A percentile compares a stretch with the other conserved stretches of the same genome.
Conservation (phyloP, 35 echinoderm and acorn worm species). For the Heliocidaris tuberculata region DNA sequence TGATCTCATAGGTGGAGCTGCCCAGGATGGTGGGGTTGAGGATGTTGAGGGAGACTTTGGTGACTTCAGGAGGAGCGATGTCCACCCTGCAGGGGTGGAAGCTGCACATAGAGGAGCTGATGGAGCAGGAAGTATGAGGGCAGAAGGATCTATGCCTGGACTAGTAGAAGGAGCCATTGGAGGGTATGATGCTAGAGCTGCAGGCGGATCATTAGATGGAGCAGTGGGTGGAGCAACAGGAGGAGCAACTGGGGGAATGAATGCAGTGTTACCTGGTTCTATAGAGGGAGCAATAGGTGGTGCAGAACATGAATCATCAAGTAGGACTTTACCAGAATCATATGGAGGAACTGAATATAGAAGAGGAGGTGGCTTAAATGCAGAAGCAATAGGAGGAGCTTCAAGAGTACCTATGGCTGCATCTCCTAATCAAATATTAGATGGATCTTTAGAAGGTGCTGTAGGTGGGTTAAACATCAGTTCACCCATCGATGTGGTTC, state of each 20-base stretch:
- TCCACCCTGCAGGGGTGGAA: not conserved
- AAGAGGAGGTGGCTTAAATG: not conserved
- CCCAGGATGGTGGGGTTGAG: not conserved
- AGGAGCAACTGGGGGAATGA: not conserved
- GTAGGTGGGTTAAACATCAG: conserved; percentile 15
- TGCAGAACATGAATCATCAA: not conserved
- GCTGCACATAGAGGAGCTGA: not conserved
- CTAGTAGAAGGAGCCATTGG: not conserved
- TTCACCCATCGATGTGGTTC: not conserved
- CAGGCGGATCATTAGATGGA: not conserved
- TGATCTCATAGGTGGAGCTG: conserved; percentile 34
- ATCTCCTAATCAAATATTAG: conserved; percentile 1
- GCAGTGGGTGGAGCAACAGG: conserved; percentile 32
- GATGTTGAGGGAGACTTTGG: not conserved
- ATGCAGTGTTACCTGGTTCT: not conserved
- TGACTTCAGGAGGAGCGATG: not conserved
- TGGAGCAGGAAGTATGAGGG: not conserved
- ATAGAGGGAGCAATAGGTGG: conserved; percentile 6
- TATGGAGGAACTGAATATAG: not conserved
- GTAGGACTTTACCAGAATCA: not conserved
- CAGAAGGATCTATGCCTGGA: not conserved
- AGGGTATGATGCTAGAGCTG: not conserved
- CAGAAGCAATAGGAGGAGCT: not conserved
- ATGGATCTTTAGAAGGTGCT: conserved; percentile 21
- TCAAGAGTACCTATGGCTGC: not conserved